A percentile compares a stretch with the other conserved stretches of the same genome.
phyloP scores from a whole-genome alignment of 2,113 vertebrate species.

The Protobothrops flavoviridis region DNA sequence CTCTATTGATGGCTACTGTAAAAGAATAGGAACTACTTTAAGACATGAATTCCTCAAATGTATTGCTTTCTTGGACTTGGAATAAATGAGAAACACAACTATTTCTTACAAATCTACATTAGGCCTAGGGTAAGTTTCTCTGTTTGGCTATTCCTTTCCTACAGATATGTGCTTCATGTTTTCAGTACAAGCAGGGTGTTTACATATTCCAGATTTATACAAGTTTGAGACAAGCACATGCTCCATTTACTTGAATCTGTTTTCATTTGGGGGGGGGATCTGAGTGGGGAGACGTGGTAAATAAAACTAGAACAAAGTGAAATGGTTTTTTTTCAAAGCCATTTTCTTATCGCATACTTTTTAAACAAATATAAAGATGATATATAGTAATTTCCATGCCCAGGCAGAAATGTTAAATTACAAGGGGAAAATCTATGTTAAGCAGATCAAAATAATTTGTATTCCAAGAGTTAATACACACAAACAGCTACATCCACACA shows the following conservation, averaged over 20 bases:
- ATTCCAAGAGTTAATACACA: not conserved
- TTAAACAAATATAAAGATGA: not conserved
- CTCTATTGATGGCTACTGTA: not conserved
- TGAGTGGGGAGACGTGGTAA: not conserved
- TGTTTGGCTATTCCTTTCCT: too few species aligned
- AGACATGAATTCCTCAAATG: not conserved
- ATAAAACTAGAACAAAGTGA: constrained; percentile 7
- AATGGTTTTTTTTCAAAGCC: constrained; percentile 57
- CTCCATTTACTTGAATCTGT: not conserved
- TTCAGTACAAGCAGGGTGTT: too few species aligned
- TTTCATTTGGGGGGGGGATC: not conserved
- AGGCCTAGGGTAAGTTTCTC: too few species aligned
- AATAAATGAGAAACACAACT: not conserved
- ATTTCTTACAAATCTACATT: not conserved
- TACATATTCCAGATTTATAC: not conserved
- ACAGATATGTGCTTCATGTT: too few species aligned
- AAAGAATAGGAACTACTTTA: not conserved
- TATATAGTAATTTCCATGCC: constrained; percentile 54
- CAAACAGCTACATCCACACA: not conserved
- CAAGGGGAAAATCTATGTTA: constrained; percentile 14
- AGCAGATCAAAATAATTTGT: constrained; percentile 15
- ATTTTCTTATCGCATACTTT: constrained; percentile 6
- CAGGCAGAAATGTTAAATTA: constrained; percentile 46
- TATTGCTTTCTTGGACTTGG: not conserved
- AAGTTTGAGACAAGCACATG: not conserved